Percentiles rank a stretch among this genome's conserved stretches.
Evolutionary conservation across 2,888 invertebrate species (phyloP).

Genomic region (Pammene fasciana): DNA sequence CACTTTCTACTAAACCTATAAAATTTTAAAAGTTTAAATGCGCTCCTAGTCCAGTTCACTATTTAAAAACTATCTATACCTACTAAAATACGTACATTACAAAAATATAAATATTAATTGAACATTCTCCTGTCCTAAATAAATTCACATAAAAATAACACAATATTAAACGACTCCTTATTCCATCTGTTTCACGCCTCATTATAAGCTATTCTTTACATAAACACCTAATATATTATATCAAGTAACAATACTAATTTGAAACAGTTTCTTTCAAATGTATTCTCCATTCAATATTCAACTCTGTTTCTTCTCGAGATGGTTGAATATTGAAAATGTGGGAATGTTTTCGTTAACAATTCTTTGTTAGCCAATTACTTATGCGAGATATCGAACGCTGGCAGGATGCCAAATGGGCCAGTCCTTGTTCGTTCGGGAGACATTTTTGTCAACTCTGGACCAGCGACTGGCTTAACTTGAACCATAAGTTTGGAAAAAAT

Average conservation of each 20-base stretch:
- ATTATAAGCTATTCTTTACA: constrained; percentile 10
- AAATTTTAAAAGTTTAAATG: too few relatives aligned
- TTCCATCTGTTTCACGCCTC: constrained; percentile 9
- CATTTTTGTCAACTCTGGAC: background rate
- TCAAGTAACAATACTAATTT: constrained; percentile 23
- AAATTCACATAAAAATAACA: background rate
- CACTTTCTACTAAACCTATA: too few relatives aligned
- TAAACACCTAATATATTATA: constrained; percentile 18
- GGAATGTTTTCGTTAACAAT: constrained; percentile 25
- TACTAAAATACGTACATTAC: too few relatives aligned
- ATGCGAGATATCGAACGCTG: constrained; percentile 33
- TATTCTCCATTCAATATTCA: background rate
- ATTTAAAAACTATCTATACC: too few relatives aligned
- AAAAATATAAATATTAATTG: too few relatives aligned
- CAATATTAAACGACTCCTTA: background rate
- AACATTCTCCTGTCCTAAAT: background rate
- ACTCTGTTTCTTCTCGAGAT: background rate
- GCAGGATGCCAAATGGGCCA: constrained; percentile 31
- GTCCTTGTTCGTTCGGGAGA: constrained; percentile 1
- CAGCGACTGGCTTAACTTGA: background rate
- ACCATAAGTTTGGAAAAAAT: background rate
- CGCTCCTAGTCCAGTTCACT: too few relatives aligned
- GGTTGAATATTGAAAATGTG: background rate
- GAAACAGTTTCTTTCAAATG: constrained; percentile 12
- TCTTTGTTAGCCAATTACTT: constrained; percentile 37